Evolutionary conservation across 2,113 vertebrate genomes (phyloP).

Genomic region (Brienomyrus longianalis): DNA sequence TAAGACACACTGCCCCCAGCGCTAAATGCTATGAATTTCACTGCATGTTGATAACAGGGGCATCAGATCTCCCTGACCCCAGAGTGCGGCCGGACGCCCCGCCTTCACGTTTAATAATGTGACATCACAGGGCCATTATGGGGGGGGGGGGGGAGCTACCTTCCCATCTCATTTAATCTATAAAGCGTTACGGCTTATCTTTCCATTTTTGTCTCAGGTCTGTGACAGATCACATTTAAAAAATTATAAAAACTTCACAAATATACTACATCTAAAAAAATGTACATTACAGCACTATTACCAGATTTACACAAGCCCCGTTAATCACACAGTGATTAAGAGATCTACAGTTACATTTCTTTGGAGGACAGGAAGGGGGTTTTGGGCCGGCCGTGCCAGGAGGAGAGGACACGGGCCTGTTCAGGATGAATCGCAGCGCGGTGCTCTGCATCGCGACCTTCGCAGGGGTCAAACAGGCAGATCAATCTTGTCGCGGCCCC

Average conservation of each 20-base stretch:
- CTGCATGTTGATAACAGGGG: background rate
- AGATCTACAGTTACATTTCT: background rate
- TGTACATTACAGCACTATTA: background rate
- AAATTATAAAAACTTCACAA: background rate
- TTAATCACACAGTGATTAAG: background rate
- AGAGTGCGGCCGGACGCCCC: background rate
- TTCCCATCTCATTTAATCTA: background rate
- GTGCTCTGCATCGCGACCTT: constrained; percentile 45
- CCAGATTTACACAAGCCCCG: background rate
- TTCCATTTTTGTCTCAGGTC: background rate
- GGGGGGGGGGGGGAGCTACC: constrained; percentile 22
- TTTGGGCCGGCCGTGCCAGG: background rate
- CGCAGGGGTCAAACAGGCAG: constrained; percentile 64
- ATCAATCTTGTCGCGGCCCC: constrained; percentile 61
- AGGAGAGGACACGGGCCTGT: no score
- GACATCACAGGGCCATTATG: constrained; percentile 44
- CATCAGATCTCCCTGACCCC: constrained; percentile 29
- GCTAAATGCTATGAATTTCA: background rate
- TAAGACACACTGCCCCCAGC: no score
- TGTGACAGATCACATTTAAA: background rate
- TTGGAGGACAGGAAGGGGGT: background rate
- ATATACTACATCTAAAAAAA: background rate
- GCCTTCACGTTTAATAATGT: constrained; percentile 39
- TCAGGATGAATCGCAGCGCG: background rate
- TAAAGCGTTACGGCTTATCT: background rate